phyloP scores from a whole-genome alignment of 2,797 vertebrate species.

The Paedocypris micromegethes region DNA sequence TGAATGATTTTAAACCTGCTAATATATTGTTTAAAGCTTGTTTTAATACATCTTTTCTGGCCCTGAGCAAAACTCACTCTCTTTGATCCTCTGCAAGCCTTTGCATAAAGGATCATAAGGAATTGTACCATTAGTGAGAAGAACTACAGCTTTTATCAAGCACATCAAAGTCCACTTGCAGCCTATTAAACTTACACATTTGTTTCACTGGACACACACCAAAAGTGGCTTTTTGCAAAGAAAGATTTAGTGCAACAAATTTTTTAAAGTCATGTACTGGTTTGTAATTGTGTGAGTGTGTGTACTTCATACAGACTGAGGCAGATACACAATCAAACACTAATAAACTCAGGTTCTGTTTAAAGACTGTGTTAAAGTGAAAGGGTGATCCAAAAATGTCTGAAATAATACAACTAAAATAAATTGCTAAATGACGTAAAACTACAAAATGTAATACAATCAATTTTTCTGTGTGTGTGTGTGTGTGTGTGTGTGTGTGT shows the following conservation, averaged over 20 bases:
- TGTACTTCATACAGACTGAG: no score
- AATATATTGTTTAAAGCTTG: conserved; percentile 67
- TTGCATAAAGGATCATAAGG: conserved; percentile 78
- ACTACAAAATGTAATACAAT: no score
- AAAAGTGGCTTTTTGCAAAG: conserved; percentile 30
- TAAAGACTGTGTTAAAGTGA: no score
- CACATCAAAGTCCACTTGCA: conserved; percentile 71
- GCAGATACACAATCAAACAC: no score
- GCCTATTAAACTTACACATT: conserved; percentile 63
- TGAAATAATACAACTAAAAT: no score
- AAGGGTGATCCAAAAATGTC: no score
- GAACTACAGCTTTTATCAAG: conserved; percentile 74
- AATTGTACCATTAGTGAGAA: conserved; percentile 71
- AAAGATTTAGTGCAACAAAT: conserved; percentile 48
- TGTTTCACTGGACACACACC: conserved; percentile 58
- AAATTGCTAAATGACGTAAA: no score
- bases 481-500: no score
- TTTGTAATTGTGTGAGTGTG: conserved; percentile 35
- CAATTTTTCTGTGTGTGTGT: no score
- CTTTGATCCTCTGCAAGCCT: conserved; percentile 74
- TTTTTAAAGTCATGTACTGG: conserved; percentile 46
- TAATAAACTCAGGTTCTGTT: no score
- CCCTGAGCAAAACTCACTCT: conserved; percentile 63
- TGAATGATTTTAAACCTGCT: conserved; percentile 67
- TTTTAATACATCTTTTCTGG: conserved; percentile 72